Evolutionary conservation across 2,888 invertebrate species (phyloP), one percentile per base, ranked within the genome.

Genomic region (Glaucopsyche alexis): DNA sequence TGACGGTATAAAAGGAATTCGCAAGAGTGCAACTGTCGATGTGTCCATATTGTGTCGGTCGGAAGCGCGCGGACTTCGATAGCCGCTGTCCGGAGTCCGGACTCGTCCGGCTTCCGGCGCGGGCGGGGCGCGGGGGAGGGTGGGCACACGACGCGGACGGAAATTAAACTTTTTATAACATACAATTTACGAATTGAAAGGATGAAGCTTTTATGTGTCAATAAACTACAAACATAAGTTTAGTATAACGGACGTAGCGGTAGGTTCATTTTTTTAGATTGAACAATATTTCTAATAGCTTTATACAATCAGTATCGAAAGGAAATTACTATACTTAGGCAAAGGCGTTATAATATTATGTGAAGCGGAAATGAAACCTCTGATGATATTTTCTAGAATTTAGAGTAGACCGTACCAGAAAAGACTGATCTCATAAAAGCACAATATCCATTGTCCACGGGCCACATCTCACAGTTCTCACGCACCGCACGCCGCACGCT

Each of bases 31-130:
- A 19, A 19, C 55, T 55, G 19, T 55, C 55, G 55, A 19, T 5
- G 50, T n/a, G n/a, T 50, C 50, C 14, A 1, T n/a, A 19, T 5
- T 8, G 16, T 19, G 19, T 5, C 55, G 55, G 55, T 19, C 55
- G 55, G 52, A 52, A 52, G 52, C 16, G 52, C 16, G 16, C 29
- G 29, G 52, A 16, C 52, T 52, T 16, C 52, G 52, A 52, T 16
- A 52, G 4, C 52, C 52, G 16, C 16, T 5, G 55, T 55, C 55
- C 55, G 11, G 19, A 19, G 19, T 55, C 19, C 55, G 19, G 55
- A 55, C 74, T 71, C 70, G 75, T 75, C 74, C 73, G 52, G 55
- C 50, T 74, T 74, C 75, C 75, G 73, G 70, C 19, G n/a, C n/a
- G n/a, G 47, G 49, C 67, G 67, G 60, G 72, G 72, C 70, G 45